phyloP scores from a whole-genome alignment of 2,113 vertebrate genomes.

The Orycteropus afer region DNA sequence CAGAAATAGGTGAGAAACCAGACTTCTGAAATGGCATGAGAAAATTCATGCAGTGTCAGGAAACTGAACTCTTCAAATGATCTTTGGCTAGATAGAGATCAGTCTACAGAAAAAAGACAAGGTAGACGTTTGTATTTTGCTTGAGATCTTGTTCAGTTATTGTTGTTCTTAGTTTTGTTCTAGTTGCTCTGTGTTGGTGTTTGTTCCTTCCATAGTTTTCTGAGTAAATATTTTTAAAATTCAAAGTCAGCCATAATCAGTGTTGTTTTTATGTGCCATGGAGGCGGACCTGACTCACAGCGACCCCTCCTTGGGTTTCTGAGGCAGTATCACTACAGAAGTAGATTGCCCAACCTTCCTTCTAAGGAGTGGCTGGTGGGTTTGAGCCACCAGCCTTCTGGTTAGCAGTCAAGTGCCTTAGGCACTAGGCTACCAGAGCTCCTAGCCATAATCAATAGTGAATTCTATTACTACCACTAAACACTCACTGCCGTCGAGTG shows the following conservation, averaged over 20 bases:
- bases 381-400: too few relatives aligned
- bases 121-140: background rate
- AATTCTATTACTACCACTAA: background rate
- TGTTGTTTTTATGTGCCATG: too few relatives aligned
- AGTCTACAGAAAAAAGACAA: background rate
- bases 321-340: too few relatives aligned
- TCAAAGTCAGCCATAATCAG: background rate
- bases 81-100: background rate
- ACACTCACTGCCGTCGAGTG: too few relatives aligned
- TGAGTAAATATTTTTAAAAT: background rate
- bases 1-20: background rate
- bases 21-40: slow-evolving; percentile 5
- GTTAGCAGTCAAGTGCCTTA: too few relatives aligned
- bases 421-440: too few relatives aligned
- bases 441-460: background rate
- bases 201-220: background rate
- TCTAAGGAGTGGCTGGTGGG: too few relatives aligned
- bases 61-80: background rate
- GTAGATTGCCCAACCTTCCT: too few relatives aligned
- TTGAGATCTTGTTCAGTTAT: background rate
- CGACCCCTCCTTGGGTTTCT: too few relatives aligned
- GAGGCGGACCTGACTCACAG: too few relatives aligned
- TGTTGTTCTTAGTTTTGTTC: background rate
- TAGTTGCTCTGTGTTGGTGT: background rate
- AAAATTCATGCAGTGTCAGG: background rate